Evolutionary conservation across 92 coral and sea anemone species (phyloP).

Genomic region (Siderastrea radians): DNA sequence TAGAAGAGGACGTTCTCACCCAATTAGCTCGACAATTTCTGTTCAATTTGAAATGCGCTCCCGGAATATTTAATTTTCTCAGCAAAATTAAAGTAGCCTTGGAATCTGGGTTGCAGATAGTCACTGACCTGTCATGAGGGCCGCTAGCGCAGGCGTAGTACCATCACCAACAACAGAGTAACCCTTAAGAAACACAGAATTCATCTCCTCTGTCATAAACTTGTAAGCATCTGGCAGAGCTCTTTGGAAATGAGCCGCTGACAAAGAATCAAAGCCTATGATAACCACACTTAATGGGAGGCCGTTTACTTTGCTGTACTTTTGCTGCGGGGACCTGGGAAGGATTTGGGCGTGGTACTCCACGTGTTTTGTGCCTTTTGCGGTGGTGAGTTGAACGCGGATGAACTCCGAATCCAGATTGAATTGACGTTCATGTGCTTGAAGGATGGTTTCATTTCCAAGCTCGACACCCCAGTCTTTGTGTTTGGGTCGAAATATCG

Average conservation of each 20-base stretch:
- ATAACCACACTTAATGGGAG: slow-evolving; percentile 86
- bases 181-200: slow-evolving; percentile 82
- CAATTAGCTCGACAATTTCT: no score
- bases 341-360: slow-evolving; percentile 92
- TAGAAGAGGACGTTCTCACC: no score
- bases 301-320: slow-evolving; percentile 44
- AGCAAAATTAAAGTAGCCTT: no score
- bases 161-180: slow-evolving; percentile 96
- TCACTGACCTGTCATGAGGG: slow-evolving; percentile 84
- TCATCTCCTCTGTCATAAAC: slow-evolving; percentile 78
- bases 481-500: slow-evolving; percentile 37
- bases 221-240: slow-evolving; percentile 82
- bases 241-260: slow-evolving; percentile 86
- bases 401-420: slow-evolving; percentile 82
- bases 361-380: slow-evolving; percentile 66
- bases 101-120: background rate
- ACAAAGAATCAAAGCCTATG: slow-evolving; percentile 92
- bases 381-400: slow-evolving; percentile 72
- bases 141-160: slow-evolving; percentile 94
- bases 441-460: slow-evolving; percentile 25
- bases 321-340: slow-evolving; percentile 49
- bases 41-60: no score
- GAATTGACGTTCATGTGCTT: slow-evolving; percentile 18
- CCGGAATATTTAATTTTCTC: no score
- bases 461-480: slow-evolving; percentile 80